Evolutionary conservation across 2,888 invertebrate genomes (phyloP).

Genomic region (Eilema sororculum): DNA sequence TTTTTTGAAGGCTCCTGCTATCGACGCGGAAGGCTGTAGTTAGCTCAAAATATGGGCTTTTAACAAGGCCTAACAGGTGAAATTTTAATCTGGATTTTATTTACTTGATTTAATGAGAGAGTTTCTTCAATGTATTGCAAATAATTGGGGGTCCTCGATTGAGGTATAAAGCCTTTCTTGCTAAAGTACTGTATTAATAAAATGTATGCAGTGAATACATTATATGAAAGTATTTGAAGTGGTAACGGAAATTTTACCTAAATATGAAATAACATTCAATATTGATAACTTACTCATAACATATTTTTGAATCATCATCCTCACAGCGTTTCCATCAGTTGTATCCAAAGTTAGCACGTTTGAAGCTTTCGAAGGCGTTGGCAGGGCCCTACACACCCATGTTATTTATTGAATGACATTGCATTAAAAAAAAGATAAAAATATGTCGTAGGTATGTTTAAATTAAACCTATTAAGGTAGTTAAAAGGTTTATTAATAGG

Average conservation of each 20-base stretch:
- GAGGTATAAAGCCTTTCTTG: conserved; percentile 8
- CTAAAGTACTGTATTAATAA: conserved; percentile 1
- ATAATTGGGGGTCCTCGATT: conserved; percentile 40
- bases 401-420: background rate
- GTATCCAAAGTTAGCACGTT: too few species aligned
- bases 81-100: conserved; percentile 54
- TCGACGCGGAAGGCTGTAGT: conserved; percentile 68
- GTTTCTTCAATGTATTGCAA: conserved; percentile 46
- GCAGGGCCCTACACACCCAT: background rate
- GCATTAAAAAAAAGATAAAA: background rate
- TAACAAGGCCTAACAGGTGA: conserved; percentile 65
- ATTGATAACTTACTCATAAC: too few species aligned
- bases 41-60: conserved; percentile 71
- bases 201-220: background rate
- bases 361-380: too few species aligned
- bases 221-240: too few species aligned
- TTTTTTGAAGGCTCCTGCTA: conserved; percentile 48
- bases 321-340: too few species aligned
- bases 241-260: too few species aligned
- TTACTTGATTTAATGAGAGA: conserved; percentile 41
- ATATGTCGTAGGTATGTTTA: conserved; percentile 11
- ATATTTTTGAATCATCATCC: too few species aligned
- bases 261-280: too few species aligned
- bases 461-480: conserved; percentile 21
- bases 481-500: conserved; percentile 33